Evolutionary conservation across 2,113 vertebrate genomes (phyloP), one percentile per base, ranked within the genome.

Genomic region (Glaucidium brasilianum): DNA sequence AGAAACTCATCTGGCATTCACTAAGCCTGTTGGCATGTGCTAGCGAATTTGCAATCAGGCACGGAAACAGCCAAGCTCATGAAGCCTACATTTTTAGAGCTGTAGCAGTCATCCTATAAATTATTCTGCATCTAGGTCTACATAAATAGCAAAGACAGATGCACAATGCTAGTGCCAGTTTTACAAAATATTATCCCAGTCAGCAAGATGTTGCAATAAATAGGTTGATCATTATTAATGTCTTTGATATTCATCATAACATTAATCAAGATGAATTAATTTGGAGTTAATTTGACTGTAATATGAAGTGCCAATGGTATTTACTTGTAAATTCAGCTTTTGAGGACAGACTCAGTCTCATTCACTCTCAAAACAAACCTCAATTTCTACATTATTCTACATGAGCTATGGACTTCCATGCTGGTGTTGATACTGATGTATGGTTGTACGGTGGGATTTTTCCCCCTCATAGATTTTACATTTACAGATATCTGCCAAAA

Each of bases 261-360:
- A 92, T 97, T 96, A 97, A 98, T 96, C 59, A 86, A 58, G 87
- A 93, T 66, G 15, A 95, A 96, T 96, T 96, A 96, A 96, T 95
- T 62, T 93, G 37, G 34, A 93, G 80, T 92, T 83, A 90, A 94
- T 91, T 50, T 34, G 83, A 66, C 79, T 95, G 76, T 85, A 95
- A 29, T 91, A 85, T 59, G 66, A 68, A 94, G 92, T 95, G 25
- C 30, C 50, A 60, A 27, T 49, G 26, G 29, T 97, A 94, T 82
- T 60, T 74, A 34, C 23, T 66, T 92, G 35, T 63, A 94, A 95
- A 95, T 85, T 84, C 30, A 87, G 20, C 11, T 85, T 92, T 97
- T 95, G 43, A 88, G 86, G 35, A 81, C 67, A 79, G 47, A 53
- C 13, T 39, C 12, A 75, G 49, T 41, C 39, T 89, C 58, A 43